Base-by-base conservation (phyloP, 2,797 vertebrate genomes). In the Pygocentrus nattereri region DNA sequence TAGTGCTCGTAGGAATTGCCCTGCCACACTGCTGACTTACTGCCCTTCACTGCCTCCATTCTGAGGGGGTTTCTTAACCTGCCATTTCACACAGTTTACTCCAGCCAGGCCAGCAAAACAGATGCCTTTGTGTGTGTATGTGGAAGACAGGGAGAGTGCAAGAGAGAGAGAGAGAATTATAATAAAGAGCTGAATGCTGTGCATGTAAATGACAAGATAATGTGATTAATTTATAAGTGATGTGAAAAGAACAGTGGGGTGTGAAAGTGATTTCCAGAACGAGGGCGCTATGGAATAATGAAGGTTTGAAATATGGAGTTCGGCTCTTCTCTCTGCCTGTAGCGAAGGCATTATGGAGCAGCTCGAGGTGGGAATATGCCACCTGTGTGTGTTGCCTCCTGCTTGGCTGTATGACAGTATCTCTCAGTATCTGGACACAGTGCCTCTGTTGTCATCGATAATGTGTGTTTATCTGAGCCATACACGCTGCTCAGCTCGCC, bases 171-270 rank as follows among this genome's bases (percentile, higher is more conserved):
- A 71, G 21, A 64, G 0, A 12, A 49, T 65, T 82, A 78, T 67
- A 71, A 64, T 71, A 58, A 82, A 82, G 47, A 80, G 73, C 73
- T 76, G 31, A 70, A 49, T 71, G 65, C 58, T 54, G 68, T 70
- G 58, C 74, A 85, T 85, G 83, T 79, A 84, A 82, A 86, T 85
- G 59, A 64, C 62, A 50, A 78, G 69, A 81, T 82, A 81, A 82
- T 75, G 92, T 92, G 91, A 94, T 95, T 94, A 93, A 94, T 95
- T 95, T 91, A 91, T 92, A 94, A 94, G 90, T 89, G 90, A 89
- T 91, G 84, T 79, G 78, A 85, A 92, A 86, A 89, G 91, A 92
- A 93, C 91, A 93, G 93, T 92, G 92, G 90, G 90, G 92, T 93
- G 91, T 90, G 86, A 90, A 92, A 95, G 91, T 93, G 74, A 80